Conservation (phyloP, 2,113 vertebrate species). For the Sitta europaea region DNA sequence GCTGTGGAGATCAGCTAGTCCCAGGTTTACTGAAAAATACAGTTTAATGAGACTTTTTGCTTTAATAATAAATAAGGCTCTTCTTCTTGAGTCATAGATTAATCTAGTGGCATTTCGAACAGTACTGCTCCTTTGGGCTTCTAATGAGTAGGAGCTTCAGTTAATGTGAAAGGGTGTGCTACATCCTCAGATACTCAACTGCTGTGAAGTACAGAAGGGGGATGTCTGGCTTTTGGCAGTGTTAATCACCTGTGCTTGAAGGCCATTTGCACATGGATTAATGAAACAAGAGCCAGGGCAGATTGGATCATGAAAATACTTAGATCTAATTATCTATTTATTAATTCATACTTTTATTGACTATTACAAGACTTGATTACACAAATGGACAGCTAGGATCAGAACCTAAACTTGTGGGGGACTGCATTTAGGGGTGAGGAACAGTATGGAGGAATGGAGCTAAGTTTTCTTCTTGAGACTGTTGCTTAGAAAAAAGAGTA, state of each 20-base stretch:
- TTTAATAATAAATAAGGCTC: conserved; percentile 42
- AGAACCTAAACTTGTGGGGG: background rate
- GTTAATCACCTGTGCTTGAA: conserved; percentile 2
- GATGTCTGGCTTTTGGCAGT: background rate
- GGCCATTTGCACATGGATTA: background rate
- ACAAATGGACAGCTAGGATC: background rate
- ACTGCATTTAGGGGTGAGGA: background rate
- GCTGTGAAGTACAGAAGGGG: background rate
- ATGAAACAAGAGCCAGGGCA: background rate
- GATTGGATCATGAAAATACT: background rate
- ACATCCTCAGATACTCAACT: background rate
- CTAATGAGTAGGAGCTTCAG: background rate
- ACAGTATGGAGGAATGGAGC: background rate
- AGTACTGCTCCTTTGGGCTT: background rate
- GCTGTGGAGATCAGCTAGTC: background rate
- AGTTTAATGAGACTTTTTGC: conserved; percentile 37
- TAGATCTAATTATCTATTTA: background rate
- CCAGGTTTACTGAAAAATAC: conserved; percentile 4
- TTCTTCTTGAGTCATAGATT: conserved; percentile 4
- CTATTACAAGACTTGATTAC: background rate
- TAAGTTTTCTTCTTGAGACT: background rate
- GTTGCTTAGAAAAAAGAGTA: background rate
- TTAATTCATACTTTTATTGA: background rate
- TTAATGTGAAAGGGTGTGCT: background rate
- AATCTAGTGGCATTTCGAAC: conserved; percentile 31